Evolutionary conservation across 1,140 invertebrate species (phyloP).

Genomic region (Drepana arcuata): DNA sequence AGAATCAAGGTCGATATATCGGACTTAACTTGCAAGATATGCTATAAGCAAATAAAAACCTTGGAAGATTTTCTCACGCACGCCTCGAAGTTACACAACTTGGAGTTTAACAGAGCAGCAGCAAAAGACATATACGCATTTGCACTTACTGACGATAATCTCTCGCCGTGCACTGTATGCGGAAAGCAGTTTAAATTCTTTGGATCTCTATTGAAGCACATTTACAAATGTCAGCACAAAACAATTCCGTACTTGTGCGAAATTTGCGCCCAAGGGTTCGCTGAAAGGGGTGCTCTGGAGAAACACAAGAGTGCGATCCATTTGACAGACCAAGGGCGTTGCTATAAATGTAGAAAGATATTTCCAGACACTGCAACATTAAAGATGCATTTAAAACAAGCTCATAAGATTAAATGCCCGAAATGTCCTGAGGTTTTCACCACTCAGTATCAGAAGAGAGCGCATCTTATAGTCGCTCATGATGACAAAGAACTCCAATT

Average conservation of each 20-base stretch:
- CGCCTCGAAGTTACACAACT: constrained; percentile 10
- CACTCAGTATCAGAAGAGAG: constrained; percentile 28
- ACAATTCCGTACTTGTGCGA: constrained; percentile 22
- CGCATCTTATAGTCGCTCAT: constrained; percentile 33
- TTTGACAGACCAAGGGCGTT: too few relatives aligned
- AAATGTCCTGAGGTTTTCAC: constrained; percentile 32
- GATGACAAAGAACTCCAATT: constrained; percentile 34
- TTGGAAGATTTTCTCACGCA: constrained; percentile 25
- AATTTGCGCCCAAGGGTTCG: constrained; percentile 19
- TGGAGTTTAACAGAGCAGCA: constrained; percentile 14
- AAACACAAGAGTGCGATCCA: too few relatives aligned
- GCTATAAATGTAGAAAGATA: constrained; percentile 24
- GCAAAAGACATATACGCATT: constrained; percentile 18
- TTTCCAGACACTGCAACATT: constrained; percentile 3
- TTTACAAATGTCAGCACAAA: constrained; percentile 25
- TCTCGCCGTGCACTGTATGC: constrained; percentile 27
- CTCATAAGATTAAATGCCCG: constrained; percentile 7
- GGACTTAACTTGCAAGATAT: constrained; percentile 24
- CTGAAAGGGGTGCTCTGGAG: constrained; percentile 2
- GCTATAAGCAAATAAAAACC: constrained; percentile 8
- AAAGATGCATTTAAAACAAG: too few relatives aligned
- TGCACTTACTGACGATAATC: constrained; percentile 21
- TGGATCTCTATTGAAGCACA: constrained; percentile 23
- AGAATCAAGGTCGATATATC: constrained; percentile 25
- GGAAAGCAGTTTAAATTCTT: constrained; percentile 22